phyloP scores from a whole-genome alignment of 2,113 vertebrate species.

The Grus americana region DNA sequence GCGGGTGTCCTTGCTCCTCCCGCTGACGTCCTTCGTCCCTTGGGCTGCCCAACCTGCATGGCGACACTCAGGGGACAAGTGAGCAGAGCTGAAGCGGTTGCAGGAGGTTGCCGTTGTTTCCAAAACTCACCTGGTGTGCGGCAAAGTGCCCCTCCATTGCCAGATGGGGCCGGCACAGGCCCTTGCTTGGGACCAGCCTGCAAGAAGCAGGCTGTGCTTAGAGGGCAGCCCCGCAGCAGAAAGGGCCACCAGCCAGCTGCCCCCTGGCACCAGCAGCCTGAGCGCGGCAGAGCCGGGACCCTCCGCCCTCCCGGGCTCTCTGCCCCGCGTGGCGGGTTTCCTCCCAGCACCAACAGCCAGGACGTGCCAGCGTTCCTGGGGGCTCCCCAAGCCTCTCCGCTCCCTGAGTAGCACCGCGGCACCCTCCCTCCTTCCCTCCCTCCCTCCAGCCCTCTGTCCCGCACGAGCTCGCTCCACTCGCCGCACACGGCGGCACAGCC shows the following conservation, averaged over 20 bases:
- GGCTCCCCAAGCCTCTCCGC: neutral
- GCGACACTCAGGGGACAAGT: neutral
- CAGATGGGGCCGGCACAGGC: accelerated
- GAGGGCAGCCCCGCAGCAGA: neutral
- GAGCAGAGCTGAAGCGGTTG: neutral
- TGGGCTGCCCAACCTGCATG: neutral
- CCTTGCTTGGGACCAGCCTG: neutral
- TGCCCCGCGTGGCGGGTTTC: neutral
- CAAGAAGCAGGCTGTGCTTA: neutral
- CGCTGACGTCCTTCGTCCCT: neutral
- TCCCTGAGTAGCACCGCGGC: accelerated
- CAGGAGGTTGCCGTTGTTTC: neutral
- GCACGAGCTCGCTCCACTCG: neutral
- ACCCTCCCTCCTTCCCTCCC: too few relatives aligned
- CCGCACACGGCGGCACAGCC: neutral
- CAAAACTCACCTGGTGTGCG: neutral
- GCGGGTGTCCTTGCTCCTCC: neutral
- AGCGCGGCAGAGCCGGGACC: neutral
- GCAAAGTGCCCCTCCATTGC: neutral
- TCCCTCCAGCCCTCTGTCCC: neutral
- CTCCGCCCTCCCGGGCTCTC: neutral
- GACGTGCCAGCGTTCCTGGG: neutral
- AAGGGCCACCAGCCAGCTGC: neutral
- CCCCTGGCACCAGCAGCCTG: neutral
- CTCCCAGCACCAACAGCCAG: neutral